Evolutionary conservation across 2,113 vertebrate genomes (phyloP), one percentile per base, ranked within the genome.

Genomic region (Ammospiza nelsoni): DNA sequence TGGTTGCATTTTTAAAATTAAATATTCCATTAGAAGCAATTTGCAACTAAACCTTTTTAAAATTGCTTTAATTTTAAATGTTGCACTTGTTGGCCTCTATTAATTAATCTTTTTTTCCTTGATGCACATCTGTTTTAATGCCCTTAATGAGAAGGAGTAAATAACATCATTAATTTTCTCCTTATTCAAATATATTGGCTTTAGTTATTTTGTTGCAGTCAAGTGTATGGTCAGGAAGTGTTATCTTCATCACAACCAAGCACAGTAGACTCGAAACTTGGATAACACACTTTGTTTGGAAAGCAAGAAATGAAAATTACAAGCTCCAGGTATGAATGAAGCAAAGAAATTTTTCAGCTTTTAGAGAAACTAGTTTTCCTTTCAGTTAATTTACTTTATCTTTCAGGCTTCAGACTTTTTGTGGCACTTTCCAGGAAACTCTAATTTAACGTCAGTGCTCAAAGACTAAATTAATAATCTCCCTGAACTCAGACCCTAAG

Each of bases 101-200:
- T 92, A 90, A 94, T 94, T 86, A 77, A 72, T 92, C 8, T 43
- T 41, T 69, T 65, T 66, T 71, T 73, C 43, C 55, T 91, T 87
- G 51, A 80, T 88, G 63, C 63, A 77, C 59, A 88, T 59, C 72
- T 94, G 51, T 17, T 90, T 92, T 90, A 94, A 91, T 93, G 29
- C 29, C 43, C 57, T 90, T 95, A 94, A 95, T 67, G 71, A 92
- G 67, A 69, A 87, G 31, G 20, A 85, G 82, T 69, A 94, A 96
- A 94, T 79, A 95, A 93, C 63, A 41, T 84, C 8, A 71, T 90
- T 93, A 84, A 90, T 94, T 67, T 77, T 93, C 58, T 80, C 63
- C 52, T 90, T 85, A 74, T 63, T 86, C 39, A 83, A 69, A 83
- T 88, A 59, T 86, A 80, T 80, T 80, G 18, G n/a, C 74, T 69